Percentiles rank a stretch among this genome's conserved stretches.
Conservation (phyloP, 1,140 invertebrate species). For the Caenorhabditis tropicalis region DNA sequence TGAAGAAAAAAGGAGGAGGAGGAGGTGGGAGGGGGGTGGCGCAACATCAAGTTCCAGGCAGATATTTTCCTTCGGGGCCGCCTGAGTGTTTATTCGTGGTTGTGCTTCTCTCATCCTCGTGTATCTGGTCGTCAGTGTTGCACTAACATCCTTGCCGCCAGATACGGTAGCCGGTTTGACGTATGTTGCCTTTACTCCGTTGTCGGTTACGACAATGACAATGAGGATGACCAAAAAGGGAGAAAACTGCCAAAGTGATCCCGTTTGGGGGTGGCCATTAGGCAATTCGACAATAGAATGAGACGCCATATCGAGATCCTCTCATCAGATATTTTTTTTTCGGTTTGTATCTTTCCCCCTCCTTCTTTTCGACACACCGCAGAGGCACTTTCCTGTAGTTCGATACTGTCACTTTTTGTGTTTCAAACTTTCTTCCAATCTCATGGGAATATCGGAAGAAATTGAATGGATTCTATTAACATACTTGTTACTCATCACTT, state of each 20-base stretch:
- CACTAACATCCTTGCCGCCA: neutral
- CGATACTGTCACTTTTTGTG: neutral
- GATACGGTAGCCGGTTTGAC: conserved; percentile 33
- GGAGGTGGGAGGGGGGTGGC: neutral
- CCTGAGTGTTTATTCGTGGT: conserved; percentile 28
- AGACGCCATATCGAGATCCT: conserved; percentile 44
- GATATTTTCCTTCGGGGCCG: conserved; percentile 22
- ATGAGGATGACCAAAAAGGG: conserved; percentile 16
- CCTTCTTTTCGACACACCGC: neutral
- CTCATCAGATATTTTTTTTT: conserved; percentile 32
- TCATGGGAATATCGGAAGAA: conserved; percentile 3
- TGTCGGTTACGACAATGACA: conserved; percentile 28
- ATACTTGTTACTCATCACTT: conserved; percentile 18
- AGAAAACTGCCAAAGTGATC: conserved; percentile 41
- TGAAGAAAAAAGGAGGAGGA: neutral
- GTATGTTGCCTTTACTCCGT: conserved; percentile 37
- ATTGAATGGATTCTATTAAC: conserved; percentile 26
- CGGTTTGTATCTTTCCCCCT: neutral
- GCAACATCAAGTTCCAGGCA: conserved; percentile 39
- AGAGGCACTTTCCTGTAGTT: neutral
- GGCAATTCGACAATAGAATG: conserved; percentile 38
- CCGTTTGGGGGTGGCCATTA: conserved; percentile 25
- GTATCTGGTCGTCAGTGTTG: neutral
- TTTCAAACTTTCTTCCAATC: neutral
- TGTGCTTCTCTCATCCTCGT: conserved; percentile 16